Evolutionary conservation across 1,140 invertebrate species (phyloP), one percentile per base, ranked within the genome.

Genomic region (Heliconius himera): DNA sequence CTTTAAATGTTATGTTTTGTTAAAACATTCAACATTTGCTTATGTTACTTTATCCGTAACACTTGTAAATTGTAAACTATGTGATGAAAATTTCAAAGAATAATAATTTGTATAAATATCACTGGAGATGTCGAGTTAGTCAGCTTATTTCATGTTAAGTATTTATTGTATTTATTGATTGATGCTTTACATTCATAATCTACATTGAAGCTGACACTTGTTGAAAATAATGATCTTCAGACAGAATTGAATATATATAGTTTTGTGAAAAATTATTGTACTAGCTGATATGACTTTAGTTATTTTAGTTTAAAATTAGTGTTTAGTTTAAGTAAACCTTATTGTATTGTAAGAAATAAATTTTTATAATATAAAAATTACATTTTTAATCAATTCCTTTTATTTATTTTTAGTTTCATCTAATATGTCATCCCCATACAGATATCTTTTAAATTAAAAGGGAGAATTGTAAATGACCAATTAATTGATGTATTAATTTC

Each of bases 151-250:
- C 86, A 88, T 87, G 82, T 89, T 90, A 90, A 90, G 89, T 93
- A 93, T 93, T 94, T 94, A 94, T 92, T 94, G 90, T 93, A 93
- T 92, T 93, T 94, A 94, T 93, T 93, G 87, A 94, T 93, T 93
- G 87, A 90, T 87, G 88, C 87, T 90, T 88, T 84, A 86, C 85
- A 83, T 85, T 84, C 85, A 75, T 83, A 80, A 80, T 84, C 79
- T 84, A 85, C 81, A 83, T 85, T 82, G 84, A 88, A 87, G 84
- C 89, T 92, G 89, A 89, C 88, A 81, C 87, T 91, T 83, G 77
- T 86, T 87, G 86, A 83, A 85, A 89, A 85, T 81, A 81, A 82
- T 81, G 77, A 77, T 87, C 84, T 87, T 86, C 83, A 85, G 84
- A 87, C 82, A 85, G 84, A 87, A 87, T 86, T 87, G 82, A 84